Conservation (phyloP, 2,113 vertebrate species). For the Ciconia stormi region DNA sequence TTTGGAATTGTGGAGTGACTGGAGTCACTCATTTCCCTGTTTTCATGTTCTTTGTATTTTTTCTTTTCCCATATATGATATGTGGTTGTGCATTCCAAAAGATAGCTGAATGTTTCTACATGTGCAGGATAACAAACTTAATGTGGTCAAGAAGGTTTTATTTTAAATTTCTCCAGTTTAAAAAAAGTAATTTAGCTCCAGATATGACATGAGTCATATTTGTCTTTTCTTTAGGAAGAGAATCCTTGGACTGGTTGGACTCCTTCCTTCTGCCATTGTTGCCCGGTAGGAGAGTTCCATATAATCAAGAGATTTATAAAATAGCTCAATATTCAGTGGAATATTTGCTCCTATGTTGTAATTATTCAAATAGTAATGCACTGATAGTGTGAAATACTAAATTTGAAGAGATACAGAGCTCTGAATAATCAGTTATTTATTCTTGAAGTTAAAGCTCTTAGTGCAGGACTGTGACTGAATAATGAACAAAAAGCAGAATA, state of each 20-base stretch:
- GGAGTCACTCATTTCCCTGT: not conserved
- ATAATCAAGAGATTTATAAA: not conserved
- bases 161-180: not conserved
- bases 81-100: not conserved
- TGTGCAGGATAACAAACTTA: not conserved
- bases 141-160: not conserved
- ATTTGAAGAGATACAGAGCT: not conserved
- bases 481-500: not conserved
- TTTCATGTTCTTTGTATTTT: not conserved
- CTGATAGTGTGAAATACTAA: not conserved
- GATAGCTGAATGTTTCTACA: not conserved
- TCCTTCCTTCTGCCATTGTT: not conserved
- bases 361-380: not conserved
- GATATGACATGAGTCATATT: not conserved
- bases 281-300: not conserved
- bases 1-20: not conserved
- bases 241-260: not conserved
- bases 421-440: not conserved
- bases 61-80: not conserved
- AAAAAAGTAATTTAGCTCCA: not conserved
- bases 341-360: not conserved
- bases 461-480: not conserved
- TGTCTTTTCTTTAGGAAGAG: slow-evolving; percentile 28
- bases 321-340: not conserved
- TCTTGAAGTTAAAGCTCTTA: not conserved